A percentile compares a stretch with the other conserved stretches of the same genome.
Evolutionary conservation across 2,113 vertebrate species (phyloP).

Genomic region (Trogon surrucura): DNA sequence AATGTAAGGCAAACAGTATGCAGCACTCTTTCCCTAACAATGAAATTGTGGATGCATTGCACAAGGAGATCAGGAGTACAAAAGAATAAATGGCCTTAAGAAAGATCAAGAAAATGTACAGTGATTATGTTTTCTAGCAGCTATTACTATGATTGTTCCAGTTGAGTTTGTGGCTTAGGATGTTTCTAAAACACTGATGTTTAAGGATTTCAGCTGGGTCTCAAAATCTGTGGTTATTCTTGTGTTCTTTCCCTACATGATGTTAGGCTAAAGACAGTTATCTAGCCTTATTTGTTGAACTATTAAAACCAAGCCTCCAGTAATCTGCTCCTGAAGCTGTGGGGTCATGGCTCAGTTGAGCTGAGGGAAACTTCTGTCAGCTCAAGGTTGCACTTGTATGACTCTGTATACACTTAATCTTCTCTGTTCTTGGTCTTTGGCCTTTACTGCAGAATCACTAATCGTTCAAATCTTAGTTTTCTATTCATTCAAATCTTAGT

Average conservation of each 20-base stretch:
- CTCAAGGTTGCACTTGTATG: background rate
- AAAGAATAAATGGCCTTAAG: background rate
- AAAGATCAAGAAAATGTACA: background rate
- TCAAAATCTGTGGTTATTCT: background rate
- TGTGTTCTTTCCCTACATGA: background rate
- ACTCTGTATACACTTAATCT: background rate
- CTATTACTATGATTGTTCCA: background rate
- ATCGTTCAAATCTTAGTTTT: background rate
- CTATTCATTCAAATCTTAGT: background rate
- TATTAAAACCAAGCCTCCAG: background rate
- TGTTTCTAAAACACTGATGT: background rate
- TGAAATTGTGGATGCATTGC: background rate
- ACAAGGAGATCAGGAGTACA: background rate
- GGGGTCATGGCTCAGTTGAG: background rate
- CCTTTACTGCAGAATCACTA: background rate
- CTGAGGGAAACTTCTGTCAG: background rate
- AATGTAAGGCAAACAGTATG: background rate
- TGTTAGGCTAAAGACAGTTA: background rate
- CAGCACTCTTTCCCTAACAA: background rate
- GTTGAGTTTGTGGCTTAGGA: background rate
- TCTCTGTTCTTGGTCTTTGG: background rate
- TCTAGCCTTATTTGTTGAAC: background rate
- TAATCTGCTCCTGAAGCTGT: background rate
- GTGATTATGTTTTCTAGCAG: background rate
- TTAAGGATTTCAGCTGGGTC: background rate